A percentile compares a stretch with the other conserved stretches of the same genome.
Conservation (phyloP, 1,140 invertebrate genomes). For the Streblospio benedicti region DNA sequence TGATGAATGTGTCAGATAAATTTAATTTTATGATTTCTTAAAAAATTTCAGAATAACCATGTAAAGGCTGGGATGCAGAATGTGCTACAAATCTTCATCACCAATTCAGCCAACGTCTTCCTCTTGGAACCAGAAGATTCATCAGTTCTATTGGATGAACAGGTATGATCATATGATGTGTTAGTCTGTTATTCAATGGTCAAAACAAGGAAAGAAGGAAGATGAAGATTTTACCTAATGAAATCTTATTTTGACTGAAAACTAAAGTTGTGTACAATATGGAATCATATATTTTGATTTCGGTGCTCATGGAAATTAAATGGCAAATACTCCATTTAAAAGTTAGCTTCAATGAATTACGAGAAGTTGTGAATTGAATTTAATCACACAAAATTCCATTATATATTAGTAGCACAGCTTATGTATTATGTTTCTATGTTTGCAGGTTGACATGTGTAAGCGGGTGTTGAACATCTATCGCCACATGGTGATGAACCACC, state of each 20-base stretch:
- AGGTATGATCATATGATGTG: constrained; percentile 20
- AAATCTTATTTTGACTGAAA: no score
- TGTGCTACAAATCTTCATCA: constrained; percentile 85
- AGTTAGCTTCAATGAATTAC: no score
- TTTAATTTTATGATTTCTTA: no score
- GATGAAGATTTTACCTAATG: background rate
- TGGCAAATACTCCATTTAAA: no score
- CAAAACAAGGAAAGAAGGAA: constrained; percentile 29
- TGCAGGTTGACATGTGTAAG: constrained; percentile 90
- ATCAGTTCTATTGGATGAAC: constrained; percentile 60
- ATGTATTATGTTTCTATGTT: background rate
- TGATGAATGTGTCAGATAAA: no score
- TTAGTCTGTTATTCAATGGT: no score
- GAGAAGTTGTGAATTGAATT: no score
- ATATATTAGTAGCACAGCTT: background rate
- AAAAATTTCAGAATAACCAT: no score
- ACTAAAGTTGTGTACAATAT: no score
- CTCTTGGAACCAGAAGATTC: constrained; percentile 57
- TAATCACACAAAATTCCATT: no score
- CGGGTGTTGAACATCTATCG: constrained; percentile 91
- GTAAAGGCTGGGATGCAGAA: constrained; percentile 59
- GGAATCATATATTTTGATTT: no score
- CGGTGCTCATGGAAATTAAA: no score
- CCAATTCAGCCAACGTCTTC: constrained; percentile 91
- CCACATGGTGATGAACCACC: constrained; percentile 92